A percentile compares a stretch with the other conserved stretches of the same genome.
Conservation (phyloP, 2,888 invertebrate genomes). For the Cosmorhoe ocellata region DNA sequence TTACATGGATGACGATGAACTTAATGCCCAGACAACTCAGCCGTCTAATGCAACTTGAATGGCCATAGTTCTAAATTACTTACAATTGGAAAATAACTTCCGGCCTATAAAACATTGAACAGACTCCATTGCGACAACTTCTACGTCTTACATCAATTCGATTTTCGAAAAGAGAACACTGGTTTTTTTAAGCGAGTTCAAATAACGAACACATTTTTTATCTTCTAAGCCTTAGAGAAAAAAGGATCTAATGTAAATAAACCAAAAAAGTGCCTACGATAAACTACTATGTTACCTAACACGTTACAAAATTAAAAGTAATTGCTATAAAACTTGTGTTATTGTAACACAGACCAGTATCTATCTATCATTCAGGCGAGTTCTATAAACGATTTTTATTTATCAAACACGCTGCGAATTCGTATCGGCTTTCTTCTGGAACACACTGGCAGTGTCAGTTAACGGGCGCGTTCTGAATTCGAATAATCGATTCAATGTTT, state of each 20-base stretch:
- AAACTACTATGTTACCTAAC: too few species aligned
- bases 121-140: constrained; percentile 1
- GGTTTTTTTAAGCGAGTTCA: too few species aligned
- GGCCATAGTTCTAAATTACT: constrained; percentile 34
- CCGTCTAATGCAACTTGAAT: constrained; percentile 41
- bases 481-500: constrained; percentile 43
- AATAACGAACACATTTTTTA: too few species aligned
- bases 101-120: constrained; percentile 23
- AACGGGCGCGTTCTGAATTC: constrained; percentile 38
- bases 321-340: neutral
- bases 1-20: constrained; percentile 21
- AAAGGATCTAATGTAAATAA: too few species aligned
- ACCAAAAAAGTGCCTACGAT: too few species aligned
- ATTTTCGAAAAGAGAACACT: too few species aligned
- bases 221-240: too few species aligned
- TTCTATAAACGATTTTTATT: constrained; percentile 23
- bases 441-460: constrained; percentile 34
- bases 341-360: too few species aligned
- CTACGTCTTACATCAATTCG: neutral
- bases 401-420: constrained; percentile 21
- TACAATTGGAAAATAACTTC: constrained; percentile 49
- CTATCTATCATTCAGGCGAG: neutral
- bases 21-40: constrained; percentile 3
- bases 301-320: neutral
- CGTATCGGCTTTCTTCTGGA: constrained; percentile 20